Conservation (phyloP, 2,113 vertebrate species). For the Thinocorus orbignyianus region DNA sequence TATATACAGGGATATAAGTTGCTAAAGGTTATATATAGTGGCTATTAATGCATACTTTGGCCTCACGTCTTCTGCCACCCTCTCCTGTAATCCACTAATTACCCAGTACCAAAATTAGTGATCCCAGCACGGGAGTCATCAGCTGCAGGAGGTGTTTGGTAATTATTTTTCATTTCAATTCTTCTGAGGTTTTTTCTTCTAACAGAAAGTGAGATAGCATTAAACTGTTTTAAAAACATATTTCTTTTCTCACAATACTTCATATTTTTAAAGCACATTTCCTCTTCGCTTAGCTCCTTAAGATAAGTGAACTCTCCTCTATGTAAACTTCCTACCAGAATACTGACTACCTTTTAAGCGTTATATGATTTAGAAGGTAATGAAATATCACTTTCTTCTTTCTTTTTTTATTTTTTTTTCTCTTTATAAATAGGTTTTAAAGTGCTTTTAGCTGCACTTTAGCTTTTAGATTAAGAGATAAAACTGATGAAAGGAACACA, state of each 20-base stretch:
- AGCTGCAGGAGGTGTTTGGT: background rate
- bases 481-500: slow-evolving; percentile 56
- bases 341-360: slow-evolving; percentile 33
- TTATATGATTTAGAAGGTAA: slow-evolving; percentile 61
- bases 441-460: slow-evolving; percentile 62
- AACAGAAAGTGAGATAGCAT: background rate
- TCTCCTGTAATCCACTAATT: background rate
- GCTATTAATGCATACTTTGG: background rate
- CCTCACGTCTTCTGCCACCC: background rate
- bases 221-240: background rate
- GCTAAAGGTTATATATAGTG: background rate
- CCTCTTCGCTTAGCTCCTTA: slow-evolving; percentile 15
- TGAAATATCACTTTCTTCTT: slow-evolving; percentile 46
- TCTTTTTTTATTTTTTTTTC: background rate
- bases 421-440: slow-evolving; percentile 36
- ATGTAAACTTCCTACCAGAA: slow-evolving; percentile 48
- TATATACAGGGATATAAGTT: background rate
- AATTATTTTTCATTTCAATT: background rate
- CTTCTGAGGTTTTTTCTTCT: background rate
- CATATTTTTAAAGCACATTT: slow-evolving; percentile 38
- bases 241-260: background rate
- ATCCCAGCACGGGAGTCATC: background rate
- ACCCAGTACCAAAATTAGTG: background rate
- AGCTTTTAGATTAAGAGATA: slow-evolving; percentile 66
- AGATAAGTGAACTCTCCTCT: slow-evolving; percentile 25